A percentile compares a stretch with the other conserved stretches of the same genome.
phyloP scores from a whole-genome alignment of 2,888 invertebrate species.

The Melangyna quadrimaculata region DNA sequence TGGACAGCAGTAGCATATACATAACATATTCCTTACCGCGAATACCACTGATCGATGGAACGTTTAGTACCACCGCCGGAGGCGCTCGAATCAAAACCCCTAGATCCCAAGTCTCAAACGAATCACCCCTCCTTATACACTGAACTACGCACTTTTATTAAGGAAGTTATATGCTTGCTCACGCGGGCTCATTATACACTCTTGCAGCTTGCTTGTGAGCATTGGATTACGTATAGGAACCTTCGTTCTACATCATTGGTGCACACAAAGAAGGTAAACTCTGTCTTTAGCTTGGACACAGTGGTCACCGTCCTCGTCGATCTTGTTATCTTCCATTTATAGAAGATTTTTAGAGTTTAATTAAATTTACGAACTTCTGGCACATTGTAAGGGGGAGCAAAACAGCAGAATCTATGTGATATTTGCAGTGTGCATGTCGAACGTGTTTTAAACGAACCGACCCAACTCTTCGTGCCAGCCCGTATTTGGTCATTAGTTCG shows the following conservation, averaged over 20 bases:
- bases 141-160: conserved; percentile 37
- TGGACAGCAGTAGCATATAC: too few relatives aligned
- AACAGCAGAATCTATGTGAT: conserved; percentile 9
- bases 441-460: conserved; percentile 66
- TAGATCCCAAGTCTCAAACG: conserved; percentile 28
- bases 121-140: conserved; percentile 9
- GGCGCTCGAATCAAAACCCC: conserved; percentile 57
- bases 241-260: conserved; percentile 19
- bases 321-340: conserved; percentile 66
- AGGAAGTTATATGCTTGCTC: conserved; percentile 44
- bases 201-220: neutral
- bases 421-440: conserved; percentile 64
- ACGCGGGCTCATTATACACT: conserved; percentile 55
- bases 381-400: neutral
- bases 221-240: neutral
- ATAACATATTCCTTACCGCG: conserved; percentile 28
- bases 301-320: conserved; percentile 19
- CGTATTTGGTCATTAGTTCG: conserved; percentile 64
- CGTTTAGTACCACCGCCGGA: conserved; percentile 36
- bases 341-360: conserved; percentile 67
- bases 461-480: conserved; percentile 39
- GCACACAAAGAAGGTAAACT: conserved; percentile 23
- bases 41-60: conserved; percentile 29
- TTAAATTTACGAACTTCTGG: conserved; percentile 58
- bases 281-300: conserved; percentile 15